Conservation (phyloP, 53 echinoderm and acorn worm species). For the Apostichopus leukothele region DNA sequence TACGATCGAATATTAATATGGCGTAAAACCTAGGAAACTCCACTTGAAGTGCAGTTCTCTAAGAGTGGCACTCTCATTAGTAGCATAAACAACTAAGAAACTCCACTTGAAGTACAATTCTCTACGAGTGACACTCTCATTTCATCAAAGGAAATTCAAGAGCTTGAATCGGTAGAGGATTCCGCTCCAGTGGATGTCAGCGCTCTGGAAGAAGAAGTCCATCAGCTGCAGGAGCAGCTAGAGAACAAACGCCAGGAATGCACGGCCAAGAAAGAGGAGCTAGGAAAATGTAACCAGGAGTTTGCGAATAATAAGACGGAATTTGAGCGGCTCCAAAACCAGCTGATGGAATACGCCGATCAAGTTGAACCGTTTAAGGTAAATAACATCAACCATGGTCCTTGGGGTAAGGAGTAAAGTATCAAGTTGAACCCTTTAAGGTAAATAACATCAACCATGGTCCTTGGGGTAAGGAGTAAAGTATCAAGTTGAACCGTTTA, state of each 20-base stretch:
- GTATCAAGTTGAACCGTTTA: slow-evolving; percentile 83
- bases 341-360: slow-evolving; percentile 42
- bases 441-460: slow-evolving; percentile 24
- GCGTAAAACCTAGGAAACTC: too few species aligned
- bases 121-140: neutral
- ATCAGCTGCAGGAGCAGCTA: slow-evolving; percentile 55
- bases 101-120: too few species aligned
- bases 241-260: slow-evolving; percentile 43
- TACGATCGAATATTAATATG: too few species aligned
- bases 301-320: slow-evolving; percentile 49
- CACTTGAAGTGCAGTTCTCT: too few species aligned
- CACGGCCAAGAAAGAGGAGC: slow-evolving; percentile 45
- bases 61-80: too few species aligned
- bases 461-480: too few species aligned
- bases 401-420: too few species aligned
- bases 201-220: slow-evolving; percentile 84
- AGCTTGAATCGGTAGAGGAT: slow-evolving; percentile 68
- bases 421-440: slow-evolving; percentile 86
- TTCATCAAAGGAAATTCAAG: slow-evolving; percentile 64
- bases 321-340: slow-evolving; percentile 53
- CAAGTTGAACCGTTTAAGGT: slow-evolving; percentile 89
- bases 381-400: neutral
- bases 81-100: too few species aligned
- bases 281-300: slow-evolving; percentile 53
- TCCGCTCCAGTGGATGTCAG: slow-evolving; percentile 70